These are phyloP conservation scores for Pseudomugil gertrudae DNA, from an alignment of 2,797 vertebrate species.

Conservation along the genomic window DNA sequence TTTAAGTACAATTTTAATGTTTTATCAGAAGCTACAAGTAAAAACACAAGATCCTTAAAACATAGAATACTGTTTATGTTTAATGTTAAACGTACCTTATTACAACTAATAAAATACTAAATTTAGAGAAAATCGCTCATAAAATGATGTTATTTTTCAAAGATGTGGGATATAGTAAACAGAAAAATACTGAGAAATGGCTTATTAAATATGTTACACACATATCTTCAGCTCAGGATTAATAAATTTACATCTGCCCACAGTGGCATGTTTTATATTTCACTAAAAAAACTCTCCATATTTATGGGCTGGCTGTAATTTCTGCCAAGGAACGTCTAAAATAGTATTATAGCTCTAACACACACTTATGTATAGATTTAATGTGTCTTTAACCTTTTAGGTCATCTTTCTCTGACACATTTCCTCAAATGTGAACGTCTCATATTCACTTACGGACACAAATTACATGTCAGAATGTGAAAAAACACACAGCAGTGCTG, in stretches of 20 bases:
- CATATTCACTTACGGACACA: conserved; percentile 51
- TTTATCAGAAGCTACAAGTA: conserved; percentile 8
- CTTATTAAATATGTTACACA: neutral
- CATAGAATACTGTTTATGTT: conserved; percentile 36
- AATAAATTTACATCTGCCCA: neutral
- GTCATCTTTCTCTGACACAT: conserved; percentile 51
- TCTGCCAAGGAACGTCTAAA: no score
- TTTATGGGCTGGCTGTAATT: neutral
- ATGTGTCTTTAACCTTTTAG: no score
- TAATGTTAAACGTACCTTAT: conserved; percentile 42
- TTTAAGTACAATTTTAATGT: conserved; percentile 6
- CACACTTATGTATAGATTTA: no score
- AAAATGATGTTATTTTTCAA: neutral
- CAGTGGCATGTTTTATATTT: neutral
- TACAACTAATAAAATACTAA: conserved; percentile 50
- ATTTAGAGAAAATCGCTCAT: no score
- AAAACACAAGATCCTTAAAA: conserved; percentile 37
- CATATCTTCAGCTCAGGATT: neutral
- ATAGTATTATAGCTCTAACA: no score
- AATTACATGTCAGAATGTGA: conserved; percentile 59
- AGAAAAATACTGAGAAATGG: neutral
- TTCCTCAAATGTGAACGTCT: conserved; percentile 49
- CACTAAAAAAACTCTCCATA: neutral
- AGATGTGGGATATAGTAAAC: neutral
- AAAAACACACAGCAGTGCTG: conserved; percentile 26